These are phyloP conservation scores for Chondrilla cf. caribensis DNA, from an alignment of 37 sponge, comb jelly and placozoan genomes.

Conservation along the genomic window DNA sequence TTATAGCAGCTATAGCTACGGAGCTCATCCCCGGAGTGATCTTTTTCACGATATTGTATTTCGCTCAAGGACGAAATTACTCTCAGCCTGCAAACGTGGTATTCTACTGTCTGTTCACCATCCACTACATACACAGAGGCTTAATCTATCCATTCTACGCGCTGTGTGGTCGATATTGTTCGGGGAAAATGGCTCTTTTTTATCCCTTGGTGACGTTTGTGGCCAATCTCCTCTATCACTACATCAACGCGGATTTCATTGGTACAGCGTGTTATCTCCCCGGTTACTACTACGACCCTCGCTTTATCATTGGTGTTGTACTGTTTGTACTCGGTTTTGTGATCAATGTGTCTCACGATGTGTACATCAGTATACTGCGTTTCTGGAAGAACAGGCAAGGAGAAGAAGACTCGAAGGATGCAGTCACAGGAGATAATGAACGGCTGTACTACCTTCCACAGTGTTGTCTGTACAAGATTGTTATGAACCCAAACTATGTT, in stretches of 20 bases:
- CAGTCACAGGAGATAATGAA: background rate
- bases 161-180: constrained; percentile 33
- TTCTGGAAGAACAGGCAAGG: constrained; percentile 18
- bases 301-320: constrained; percentile 75
- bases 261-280: constrained; percentile 39
- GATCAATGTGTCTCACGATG: constrained; percentile 63
- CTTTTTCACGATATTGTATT: constrained; percentile 52
- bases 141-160: constrained; percentile 58
- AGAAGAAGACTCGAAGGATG: background rate
- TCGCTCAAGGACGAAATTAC: constrained; percentile 35
- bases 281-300: constrained; percentile 62
- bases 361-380: constrained; percentile 48
- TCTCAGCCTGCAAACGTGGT: constrained; percentile 33
- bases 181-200: constrained; percentile 31
- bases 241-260: constrained; percentile 68
- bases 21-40: constrained; percentile 52
- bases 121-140: constrained; percentile 59
- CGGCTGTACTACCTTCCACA: constrained; percentile 61
- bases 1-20: constrained; percentile 29
- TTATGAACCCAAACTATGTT: constrained; percentile 82
- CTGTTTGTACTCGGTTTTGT: constrained; percentile 69
- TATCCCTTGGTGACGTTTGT: constrained; percentile 36
- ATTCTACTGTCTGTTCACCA: constrained; percentile 51
- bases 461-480: constrained; percentile 54
- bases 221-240: constrained; percentile 44